Conservation (phyloP, 1,140 invertebrate genomes). For the Mamestra configurata region DNA sequence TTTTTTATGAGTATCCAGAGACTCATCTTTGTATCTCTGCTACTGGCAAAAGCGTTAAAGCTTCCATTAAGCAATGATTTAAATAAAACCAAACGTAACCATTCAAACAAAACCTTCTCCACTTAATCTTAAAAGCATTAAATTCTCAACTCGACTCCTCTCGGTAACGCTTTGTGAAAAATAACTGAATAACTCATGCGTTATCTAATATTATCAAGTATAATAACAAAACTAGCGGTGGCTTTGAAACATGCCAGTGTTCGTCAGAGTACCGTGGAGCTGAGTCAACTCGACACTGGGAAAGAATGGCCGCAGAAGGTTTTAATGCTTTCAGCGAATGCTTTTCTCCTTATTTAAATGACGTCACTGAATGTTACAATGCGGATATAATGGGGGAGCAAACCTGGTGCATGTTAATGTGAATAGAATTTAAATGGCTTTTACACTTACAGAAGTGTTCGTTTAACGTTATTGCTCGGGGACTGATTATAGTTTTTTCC, state of each 20-base stretch:
- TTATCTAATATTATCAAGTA: constrained; percentile 26
- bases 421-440: constrained; percentile 14
- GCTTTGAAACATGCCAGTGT: constrained; percentile 10
- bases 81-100: neutral
- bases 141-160: constrained; percentile 16
- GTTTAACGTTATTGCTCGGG: no score
- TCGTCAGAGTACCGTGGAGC: neutral
- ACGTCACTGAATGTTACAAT: constrained; percentile 36
- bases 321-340: constrained; percentile 46
- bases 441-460: constrained; percentile 7
- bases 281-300: constrained; percentile 13
- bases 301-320: constrained; percentile 36
- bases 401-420: constrained; percentile 38
- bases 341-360: constrained; percentile 37
- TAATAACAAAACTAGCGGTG: constrained; percentile 5
- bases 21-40: neutral
- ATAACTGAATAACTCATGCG: constrained; percentile 33
- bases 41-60: no score
- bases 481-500: no score
- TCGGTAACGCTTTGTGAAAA: constrained; percentile 16
- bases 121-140: constrained; percentile 27
- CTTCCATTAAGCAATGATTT: neutral
- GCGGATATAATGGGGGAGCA: constrained; percentile 29
- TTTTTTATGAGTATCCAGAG: neutral
- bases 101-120: neutral